Percentiles rank a stretch among this genome's conserved stretches.
These are phyloP conservation scores for Sebastes flavidus DNA, from an alignment of 2,797 vertebrate genomes.

Conservation along the genomic window DNA sequence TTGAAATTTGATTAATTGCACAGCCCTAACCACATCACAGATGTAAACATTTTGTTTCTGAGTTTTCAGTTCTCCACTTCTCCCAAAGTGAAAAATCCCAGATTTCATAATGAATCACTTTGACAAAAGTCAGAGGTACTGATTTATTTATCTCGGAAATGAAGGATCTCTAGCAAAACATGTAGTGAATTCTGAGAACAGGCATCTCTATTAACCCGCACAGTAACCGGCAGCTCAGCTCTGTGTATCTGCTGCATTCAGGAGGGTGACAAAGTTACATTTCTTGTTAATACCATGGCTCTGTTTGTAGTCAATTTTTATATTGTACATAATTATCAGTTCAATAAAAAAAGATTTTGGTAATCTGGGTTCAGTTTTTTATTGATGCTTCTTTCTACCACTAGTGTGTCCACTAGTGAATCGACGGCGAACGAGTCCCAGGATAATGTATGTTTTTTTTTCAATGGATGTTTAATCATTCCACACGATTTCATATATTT, in stretches of 20 bases:
- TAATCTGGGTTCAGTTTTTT: background rate
- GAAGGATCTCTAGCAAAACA: background rate
- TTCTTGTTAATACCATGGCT: constrained; percentile 2
- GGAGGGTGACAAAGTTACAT: background rate
- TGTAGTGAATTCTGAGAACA: background rate
- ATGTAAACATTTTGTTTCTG: background rate
- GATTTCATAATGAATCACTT: too few species aligned
- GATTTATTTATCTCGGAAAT: background rate
- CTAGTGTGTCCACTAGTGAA: background rate
- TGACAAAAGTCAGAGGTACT: too few species aligned
- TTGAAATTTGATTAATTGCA: too few species aligned
- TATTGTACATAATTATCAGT: constrained; percentile 46
- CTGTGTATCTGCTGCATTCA: background rate
- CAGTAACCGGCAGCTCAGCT: background rate
- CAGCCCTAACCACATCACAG: background rate
- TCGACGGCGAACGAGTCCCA: background rate
- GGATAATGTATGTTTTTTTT: too few species aligned
- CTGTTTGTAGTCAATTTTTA: constrained; percentile 47
- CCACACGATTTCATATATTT: background rate
- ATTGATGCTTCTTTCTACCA: background rate
- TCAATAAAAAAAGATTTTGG: constrained; percentile 46
- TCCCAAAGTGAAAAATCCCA: too few species aligned
- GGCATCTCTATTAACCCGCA: background rate
- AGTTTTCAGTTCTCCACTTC: background rate
- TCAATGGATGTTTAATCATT: too few species aligned